Evolutionary conservation across 2,113 vertebrate species (phyloP).

Genomic region (Xenopus borealis): DNA sequence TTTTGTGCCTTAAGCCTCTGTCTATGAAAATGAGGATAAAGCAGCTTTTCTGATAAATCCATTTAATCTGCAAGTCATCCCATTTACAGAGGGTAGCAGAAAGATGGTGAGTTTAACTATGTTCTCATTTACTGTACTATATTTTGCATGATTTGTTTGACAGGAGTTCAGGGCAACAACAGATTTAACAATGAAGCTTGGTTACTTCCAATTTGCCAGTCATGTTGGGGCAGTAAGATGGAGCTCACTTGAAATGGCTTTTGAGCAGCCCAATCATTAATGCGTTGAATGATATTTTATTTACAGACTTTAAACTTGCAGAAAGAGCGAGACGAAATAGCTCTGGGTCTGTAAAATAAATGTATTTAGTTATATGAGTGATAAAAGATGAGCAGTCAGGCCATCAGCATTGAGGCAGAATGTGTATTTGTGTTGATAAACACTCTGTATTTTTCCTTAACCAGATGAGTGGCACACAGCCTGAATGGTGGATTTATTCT

Average conservation of each 20-base stretch:
- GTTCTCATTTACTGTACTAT: too few species aligned
- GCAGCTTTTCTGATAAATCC: too few species aligned
- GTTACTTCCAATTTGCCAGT: too few species aligned
- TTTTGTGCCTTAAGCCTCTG: too few species aligned
- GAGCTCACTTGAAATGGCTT: background rate
- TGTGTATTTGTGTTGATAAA: slow-evolving; percentile 28
- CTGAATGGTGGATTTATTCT: slow-evolving; percentile 12
- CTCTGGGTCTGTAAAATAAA: slow-evolving; percentile 10
- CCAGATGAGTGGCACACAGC: slow-evolving; percentile 22
- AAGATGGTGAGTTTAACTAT: too few species aligned
- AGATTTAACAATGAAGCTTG: too few species aligned
- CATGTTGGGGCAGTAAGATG: slow-evolving; percentile 4
- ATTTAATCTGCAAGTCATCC: too few species aligned
- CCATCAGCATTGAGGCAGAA: background rate
- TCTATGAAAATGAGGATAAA: too few species aligned
- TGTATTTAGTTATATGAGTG: slow-evolving; percentile 10
- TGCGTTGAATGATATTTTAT: slow-evolving; percentile 34
- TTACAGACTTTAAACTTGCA: slow-evolving; percentile 16
- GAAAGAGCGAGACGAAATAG: slow-evolving; percentile 1
- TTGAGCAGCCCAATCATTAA: slow-evolving; percentile 18
- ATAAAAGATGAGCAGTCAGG: background rate
- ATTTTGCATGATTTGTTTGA: too few species aligned
- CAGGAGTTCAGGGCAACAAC: too few species aligned
- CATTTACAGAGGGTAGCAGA: too few species aligned
- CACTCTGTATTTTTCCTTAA: slow-evolving; percentile 16